These are phyloP conservation scores for Lasius fuliginosus DNA, from an alignment of 2,888 invertebrate genomes.

Conservation along the genomic window DNA sequence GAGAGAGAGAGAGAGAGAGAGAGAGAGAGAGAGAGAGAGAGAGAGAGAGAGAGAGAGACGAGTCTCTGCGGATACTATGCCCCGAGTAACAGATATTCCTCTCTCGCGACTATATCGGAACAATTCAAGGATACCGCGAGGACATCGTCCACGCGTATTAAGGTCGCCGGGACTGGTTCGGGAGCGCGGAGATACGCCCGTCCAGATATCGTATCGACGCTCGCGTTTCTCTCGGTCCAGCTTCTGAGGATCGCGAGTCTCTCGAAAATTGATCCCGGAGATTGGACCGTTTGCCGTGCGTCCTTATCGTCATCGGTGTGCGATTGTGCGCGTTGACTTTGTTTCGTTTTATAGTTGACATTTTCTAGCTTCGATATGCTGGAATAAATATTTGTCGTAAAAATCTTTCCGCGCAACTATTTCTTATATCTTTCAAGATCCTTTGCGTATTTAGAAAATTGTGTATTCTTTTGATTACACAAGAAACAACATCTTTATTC, in stretches of 20 bases:
- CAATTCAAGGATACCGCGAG: slow-evolving; percentile 61
- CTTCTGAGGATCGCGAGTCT: slow-evolving; percentile 1
- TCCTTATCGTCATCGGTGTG: not conserved
- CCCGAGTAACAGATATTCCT: slow-evolving; percentile 14
- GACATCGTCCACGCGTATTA: slow-evolving; percentile 60
- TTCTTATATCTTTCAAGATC: too few species aligned
- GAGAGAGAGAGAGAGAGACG: not conserved
- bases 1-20: not conserved
- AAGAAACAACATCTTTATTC: not conserved
- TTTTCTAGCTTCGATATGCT: not conserved
- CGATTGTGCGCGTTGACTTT: not conserved
- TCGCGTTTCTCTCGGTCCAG: slow-evolving; percentile 17
- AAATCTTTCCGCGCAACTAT: not conserved
- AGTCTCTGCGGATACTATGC: not conserved
- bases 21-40: not conserved
- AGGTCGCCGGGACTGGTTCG: slow-evolving; percentile 57
- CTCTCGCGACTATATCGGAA: slow-evolving; percentile 35
- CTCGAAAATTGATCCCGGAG: slow-evolving; percentile 32
- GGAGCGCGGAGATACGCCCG: slow-evolving; percentile 44
- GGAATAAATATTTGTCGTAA: slow-evolving; percentile 1
- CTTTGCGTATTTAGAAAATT: not conserved
- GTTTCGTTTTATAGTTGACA: not conserved
- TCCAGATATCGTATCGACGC: slow-evolving; percentile 32
- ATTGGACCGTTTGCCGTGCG: slow-evolving; percentile 6
- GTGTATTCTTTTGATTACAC: not conserved